Percentiles rank a stretch among this genome's conserved stretches.
phyloP scores from a whole-genome alignment of 2,888 invertebrate genomes.

The Orthosia gothica region DNA sequence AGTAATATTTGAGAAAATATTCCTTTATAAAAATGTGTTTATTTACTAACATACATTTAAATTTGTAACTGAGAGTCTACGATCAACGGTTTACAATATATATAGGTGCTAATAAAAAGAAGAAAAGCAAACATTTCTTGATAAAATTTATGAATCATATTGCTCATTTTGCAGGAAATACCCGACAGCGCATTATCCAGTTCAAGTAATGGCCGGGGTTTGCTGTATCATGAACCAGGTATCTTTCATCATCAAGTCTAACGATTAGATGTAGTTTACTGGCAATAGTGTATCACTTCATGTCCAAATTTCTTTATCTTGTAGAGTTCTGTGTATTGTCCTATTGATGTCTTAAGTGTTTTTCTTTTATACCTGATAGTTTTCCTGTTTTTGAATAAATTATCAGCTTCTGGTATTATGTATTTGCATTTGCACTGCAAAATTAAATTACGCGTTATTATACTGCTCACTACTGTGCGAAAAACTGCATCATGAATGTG shows the following conservation, averaged over 20 bases:
- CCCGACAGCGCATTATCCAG: conserved; percentile 82
- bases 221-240: conserved; percentile 80
- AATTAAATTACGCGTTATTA: conserved; percentile 44
- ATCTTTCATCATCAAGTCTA: neutral
- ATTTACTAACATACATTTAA: neutral
- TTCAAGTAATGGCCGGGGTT: conserved; percentile 82
- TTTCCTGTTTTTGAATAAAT: neutral
- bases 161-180: conserved; percentile 78
- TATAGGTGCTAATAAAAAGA: conserved; percentile 26
- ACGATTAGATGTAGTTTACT: neutral
- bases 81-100: neutral
- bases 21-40: neutral
- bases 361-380: neutral
- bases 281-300: neutral
- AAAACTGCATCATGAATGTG: conserved; percentile 18
- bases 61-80: too few species aligned
- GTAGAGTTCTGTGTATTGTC: neutral
- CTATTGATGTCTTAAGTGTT: neutral
- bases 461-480: conserved; percentile 26
- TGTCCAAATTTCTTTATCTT: neutral
- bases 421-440: conserved; percentile 21
- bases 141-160: conserved; percentile 62
- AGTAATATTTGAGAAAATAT: neutral
- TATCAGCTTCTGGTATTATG: conserved; percentile 39
- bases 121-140: conserved; percentile 29